phyloP scores from a whole-genome alignment of 1,140 invertebrate species.

The Nasonia giraulti region DNA sequence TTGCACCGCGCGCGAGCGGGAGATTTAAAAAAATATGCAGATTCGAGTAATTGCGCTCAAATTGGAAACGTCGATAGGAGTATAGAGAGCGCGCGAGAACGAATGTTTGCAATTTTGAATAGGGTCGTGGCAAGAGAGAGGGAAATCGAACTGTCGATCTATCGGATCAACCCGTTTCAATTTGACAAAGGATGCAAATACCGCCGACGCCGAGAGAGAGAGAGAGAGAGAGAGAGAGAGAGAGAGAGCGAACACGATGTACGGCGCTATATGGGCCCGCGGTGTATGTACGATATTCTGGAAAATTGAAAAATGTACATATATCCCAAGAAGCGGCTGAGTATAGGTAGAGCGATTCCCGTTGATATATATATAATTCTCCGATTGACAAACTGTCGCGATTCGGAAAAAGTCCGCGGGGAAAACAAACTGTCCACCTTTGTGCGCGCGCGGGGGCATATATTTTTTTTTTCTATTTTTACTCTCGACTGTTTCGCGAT shows the following conservation, averaged over 20 bases:
- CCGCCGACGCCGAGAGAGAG: not conserved
- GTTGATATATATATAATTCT: not conserved
- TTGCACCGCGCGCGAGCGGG: not conserved
- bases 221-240: too few relatives aligned
- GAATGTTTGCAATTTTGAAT: slow-evolving; percentile 34
- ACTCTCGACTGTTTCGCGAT: not conserved
- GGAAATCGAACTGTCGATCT: slow-evolving; percentile 36
- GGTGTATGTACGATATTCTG: not conserved
- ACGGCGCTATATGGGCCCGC: too few relatives aligned
- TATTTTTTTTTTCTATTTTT: too few relatives aligned
- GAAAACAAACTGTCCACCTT: not conserved
- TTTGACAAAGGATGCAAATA: slow-evolving; percentile 29
- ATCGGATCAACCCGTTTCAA: slow-evolving; percentile 24
- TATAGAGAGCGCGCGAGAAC: not conserved
- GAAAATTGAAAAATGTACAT: slow-evolving; percentile 25
- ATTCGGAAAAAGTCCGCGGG: not conserved
- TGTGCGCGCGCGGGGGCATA: too few relatives aligned
- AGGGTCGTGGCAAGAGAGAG: not conserved
- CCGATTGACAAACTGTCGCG: not conserved
- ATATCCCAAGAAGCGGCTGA: not conserved
- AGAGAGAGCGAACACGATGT: not conserved
- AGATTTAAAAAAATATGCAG: slow-evolving; percentile 23
- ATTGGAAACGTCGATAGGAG: slow-evolving; percentile 24
- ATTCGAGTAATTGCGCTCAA: slow-evolving; percentile 24
- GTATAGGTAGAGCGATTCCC: not conserved